Evolutionary conservation across 2,113 vertebrate genomes (phyloP).

Genomic region (Alligator mississippiensis): DNA sequence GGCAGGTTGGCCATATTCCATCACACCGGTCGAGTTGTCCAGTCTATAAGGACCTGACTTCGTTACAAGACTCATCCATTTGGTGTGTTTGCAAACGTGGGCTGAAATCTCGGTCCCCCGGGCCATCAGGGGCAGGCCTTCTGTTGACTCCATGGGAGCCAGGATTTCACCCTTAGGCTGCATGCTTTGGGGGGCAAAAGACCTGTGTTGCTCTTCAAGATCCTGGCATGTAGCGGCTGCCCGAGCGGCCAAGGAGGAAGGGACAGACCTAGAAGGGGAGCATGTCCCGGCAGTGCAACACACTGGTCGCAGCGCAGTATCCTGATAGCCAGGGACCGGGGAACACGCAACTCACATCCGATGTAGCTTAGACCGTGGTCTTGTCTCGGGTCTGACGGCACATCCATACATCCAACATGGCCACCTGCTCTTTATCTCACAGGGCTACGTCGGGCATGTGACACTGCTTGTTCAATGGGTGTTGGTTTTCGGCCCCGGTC

Average conservation of each 20-base stretch:
- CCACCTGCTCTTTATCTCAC: background rate
- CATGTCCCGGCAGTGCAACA: background rate
- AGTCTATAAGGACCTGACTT: background rate
- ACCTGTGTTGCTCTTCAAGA: background rate
- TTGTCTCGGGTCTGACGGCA: background rate
- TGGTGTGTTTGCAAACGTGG: background rate
- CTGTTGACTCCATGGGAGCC: background rate
- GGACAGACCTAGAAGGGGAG: background rate
- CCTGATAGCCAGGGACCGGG: background rate
- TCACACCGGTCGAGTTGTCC: fast-evolving
- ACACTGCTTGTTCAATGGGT: background rate
- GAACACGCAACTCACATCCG: background rate
- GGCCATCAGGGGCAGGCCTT: background rate
- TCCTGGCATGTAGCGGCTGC: background rate
- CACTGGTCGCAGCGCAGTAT: background rate
- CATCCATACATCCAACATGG: background rate
- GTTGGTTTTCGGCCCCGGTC: background rate
- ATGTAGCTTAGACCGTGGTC: background rate
- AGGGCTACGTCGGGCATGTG: background rate
- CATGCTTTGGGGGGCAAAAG: background rate
- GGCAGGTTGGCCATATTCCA: fast-evolving
- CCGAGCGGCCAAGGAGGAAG: background rate
- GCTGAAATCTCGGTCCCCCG: fast-evolving
- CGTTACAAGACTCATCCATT: too few species aligned
- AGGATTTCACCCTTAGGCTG: background rate